Evolutionary conservation across 2,113 vertebrate species (phyloP).

Genomic region (Oenanthe oenanthe): DNA sequence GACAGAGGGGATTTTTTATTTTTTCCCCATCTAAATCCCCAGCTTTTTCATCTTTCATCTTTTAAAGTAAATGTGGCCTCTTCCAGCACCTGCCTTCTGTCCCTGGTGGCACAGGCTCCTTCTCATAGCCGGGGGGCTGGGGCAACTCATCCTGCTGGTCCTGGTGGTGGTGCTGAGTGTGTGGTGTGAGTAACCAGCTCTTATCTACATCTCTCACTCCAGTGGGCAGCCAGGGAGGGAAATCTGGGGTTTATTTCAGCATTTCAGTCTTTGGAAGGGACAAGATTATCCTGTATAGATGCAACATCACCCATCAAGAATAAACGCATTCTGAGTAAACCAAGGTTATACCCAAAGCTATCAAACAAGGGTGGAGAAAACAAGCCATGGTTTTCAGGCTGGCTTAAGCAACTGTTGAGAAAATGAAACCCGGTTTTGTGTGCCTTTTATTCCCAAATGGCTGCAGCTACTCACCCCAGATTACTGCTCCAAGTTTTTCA

Average conservation of each 20-base stretch:
- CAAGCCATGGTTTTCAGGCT: fast-evolving
- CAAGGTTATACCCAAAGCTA: background rate
- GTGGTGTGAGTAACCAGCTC: background rate
- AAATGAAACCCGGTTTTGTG: background rate
- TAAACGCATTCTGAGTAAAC: background rate
- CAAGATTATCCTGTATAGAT: background rate
- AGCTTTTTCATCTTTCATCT: background rate
- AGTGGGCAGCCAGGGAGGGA: too few species aligned
- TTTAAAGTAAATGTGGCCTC: background rate
- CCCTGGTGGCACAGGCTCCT: background rate
- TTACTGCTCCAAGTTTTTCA: background rate
- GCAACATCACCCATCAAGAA: background rate
- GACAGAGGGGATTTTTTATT: background rate
- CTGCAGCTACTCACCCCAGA: fast-evolving
- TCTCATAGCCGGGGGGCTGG: background rate
- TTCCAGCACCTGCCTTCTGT: background rate
- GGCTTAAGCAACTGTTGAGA: background rate
- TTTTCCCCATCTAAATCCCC: background rate
- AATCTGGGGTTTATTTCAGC: background rate
- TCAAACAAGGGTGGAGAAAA: background rate
- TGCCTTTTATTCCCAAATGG: background rate
- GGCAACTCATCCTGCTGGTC: background rate
- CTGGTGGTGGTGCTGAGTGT: background rate
- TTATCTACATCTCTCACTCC: background rate
- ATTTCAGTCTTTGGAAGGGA: background rate